Evolutionary conservation across 1,140 invertebrate genomes (phyloP).

Genomic region (Sycophila sp.): DNA sequence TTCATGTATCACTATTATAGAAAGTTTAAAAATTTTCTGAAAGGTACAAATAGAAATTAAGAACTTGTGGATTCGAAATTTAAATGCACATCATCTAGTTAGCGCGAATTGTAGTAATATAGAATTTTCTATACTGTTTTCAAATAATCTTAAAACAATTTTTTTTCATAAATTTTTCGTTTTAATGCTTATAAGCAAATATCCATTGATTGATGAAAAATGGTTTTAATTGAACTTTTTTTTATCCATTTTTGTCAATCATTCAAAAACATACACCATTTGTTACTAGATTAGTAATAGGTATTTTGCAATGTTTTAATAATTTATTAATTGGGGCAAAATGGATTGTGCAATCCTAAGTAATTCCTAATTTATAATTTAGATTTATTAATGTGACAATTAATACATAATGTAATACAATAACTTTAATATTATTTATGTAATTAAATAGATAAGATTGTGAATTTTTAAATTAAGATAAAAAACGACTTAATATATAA

Average conservation of each 20-base stretch:
- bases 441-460: not conserved
- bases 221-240: too few relatives aligned
- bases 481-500: not conserved
- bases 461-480: too few relatives aligned
- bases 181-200: too few relatives aligned
- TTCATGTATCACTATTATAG: constrained; percentile 29
- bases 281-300: not conserved
- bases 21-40: constrained; percentile 56
- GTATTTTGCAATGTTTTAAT: not conserved
- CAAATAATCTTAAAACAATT: too few relatives aligned
- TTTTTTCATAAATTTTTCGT: too few relatives aligned
- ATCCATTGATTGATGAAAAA: too few relatives aligned
- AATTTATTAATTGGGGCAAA: not conserved
- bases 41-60: constrained; percentile 64
- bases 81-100: constrained; percentile 43
- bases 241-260: too few relatives aligned
- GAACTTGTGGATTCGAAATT: constrained; percentile 55
- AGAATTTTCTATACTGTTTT: constrained; percentile 27
- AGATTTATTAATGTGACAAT: not conserved
- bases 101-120: constrained; percentile 32
- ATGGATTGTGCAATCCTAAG: constrained; percentile 27
- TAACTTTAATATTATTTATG: too few relatives aligned
- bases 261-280: too few relatives aligned
- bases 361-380: constrained; percentile 7
- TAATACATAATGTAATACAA: too few relatives aligned